phyloP scores from a whole-genome alignment of 2,797 vertebrate genomes.

The Phrynocephalus forsythii region DNA sequence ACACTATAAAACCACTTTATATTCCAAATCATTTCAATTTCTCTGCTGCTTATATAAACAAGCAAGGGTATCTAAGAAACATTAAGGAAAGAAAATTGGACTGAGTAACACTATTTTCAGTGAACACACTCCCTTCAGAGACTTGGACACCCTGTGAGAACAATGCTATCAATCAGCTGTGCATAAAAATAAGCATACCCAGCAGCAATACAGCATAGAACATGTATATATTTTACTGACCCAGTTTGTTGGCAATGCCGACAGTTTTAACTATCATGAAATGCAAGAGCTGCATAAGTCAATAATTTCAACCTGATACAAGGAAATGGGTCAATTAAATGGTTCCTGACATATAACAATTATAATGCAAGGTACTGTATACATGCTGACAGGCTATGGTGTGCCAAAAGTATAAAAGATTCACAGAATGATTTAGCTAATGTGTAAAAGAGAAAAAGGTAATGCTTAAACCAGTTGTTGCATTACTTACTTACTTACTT shows the following conservation, averaged over 20 bases:
- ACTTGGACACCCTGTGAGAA: background rate
- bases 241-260: background rate
- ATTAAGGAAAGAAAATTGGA: background rate
- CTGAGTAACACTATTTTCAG: slow-evolving; percentile 11
- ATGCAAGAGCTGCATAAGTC: background rate
- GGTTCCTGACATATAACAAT: background rate
- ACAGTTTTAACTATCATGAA: slow-evolving; percentile 9
- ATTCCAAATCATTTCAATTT: background rate
- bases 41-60: background rate
- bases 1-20: background rate
- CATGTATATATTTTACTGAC: background rate
- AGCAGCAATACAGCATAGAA: background rate
- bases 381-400: background rate
- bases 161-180: slow-evolving; percentile 11
- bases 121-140: slow-evolving; percentile 2
- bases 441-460: slow-evolving; percentile 7
- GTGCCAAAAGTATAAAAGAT: background rate
- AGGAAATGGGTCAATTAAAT: background rate
- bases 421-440: slow-evolving; percentile 20
- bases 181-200: background rate
- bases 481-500: background rate
- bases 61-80: background rate
- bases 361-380: background rate
- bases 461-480: slow-evolving; percentile 43
- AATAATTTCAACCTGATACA: background rate